A percentile compares a stretch with the other conserved stretches of the same genome.
Conservation (phyloP, 2,113 vertebrate species). For the Erythrocercus mccallii region DNA sequence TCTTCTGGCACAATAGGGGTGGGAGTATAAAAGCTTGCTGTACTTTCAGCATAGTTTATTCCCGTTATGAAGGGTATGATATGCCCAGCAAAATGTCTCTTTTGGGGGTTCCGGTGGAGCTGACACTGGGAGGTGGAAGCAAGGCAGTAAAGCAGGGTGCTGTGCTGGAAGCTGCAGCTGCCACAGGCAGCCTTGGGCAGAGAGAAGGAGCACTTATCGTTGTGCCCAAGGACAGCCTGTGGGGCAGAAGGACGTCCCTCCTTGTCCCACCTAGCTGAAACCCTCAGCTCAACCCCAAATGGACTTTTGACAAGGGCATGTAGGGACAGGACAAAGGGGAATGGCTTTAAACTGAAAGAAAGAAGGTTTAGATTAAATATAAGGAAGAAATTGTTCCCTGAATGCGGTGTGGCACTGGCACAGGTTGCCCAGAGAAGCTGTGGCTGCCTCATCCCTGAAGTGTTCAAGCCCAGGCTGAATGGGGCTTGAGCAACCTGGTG, state of each 20-base stretch:
- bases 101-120: neutral
- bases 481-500: neutral
- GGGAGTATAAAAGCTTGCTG: neutral
- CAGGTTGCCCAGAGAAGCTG: neutral
- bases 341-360: neutral
- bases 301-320: neutral
- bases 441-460: neutral
- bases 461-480: neutral
- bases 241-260: neutral
- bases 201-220: neutral
- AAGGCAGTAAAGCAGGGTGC: neutral
- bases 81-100: neutral
- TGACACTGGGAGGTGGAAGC: neutral
- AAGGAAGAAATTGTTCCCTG: neutral
- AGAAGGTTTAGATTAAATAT: neutral
- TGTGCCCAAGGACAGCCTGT: accelerated
- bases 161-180: neutral
- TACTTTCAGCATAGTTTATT: neutral
- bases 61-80: neutral
- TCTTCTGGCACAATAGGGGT: neutral
- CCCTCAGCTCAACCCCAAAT: neutral
- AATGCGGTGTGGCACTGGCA: neutral
- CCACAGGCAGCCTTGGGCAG: neutral
- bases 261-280: neutral
- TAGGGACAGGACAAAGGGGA: neutral